A percentile compares a stretch with the other conserved stretches of the same genome.
phyloP scores from a whole-genome alignment of 64 coral and sea anemone species.

The Montipora efflorescens region DNA sequence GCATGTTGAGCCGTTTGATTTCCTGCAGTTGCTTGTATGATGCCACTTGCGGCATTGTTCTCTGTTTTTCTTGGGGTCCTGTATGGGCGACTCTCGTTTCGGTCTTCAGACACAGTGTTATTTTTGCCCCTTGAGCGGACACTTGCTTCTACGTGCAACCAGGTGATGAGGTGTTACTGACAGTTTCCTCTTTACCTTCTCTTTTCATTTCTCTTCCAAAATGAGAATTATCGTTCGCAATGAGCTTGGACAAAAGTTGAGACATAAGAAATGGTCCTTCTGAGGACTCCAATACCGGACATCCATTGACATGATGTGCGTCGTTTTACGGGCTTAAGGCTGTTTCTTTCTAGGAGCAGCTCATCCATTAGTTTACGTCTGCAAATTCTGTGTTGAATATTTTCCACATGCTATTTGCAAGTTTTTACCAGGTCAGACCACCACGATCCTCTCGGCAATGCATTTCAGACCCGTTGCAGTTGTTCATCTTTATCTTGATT shows the following conservation, averaged over 20 bases:
- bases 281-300: background rate
- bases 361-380: slow-evolving; percentile 65
- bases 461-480: slow-evolving; percentile 39
- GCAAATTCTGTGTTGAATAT: slow-evolving; percentile 66
- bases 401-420: slow-evolving; percentile 16
- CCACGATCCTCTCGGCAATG: slow-evolving; percentile 42
- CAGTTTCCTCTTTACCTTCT: slow-evolving; percentile 34
- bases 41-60: too few species aligned
- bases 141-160: slow-evolving; percentile 33
- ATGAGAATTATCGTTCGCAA: background rate
- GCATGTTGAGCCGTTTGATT: too few species aligned
- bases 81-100: too few species aligned
- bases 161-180: slow-evolving; percentile 41
- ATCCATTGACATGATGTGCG: slow-evolving; percentile 54
- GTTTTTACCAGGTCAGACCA: slow-evolving; percentile 35
- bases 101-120: too few species aligned
- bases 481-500: slow-evolving; percentile 49
- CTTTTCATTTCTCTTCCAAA: too few species aligned
- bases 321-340: background rate
- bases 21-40: too few species aligned
- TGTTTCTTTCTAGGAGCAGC: slow-evolving; percentile 5
- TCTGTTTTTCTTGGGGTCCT: too few species aligned
- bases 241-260: background rate
- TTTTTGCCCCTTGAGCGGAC: too few species aligned
- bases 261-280: slow-evolving; percentile 62